These are phyloP conservation scores for Selene dorsalis DNA, from an alignment of 2,797 vertebrate species.

Conservation along the genomic window DNA sequence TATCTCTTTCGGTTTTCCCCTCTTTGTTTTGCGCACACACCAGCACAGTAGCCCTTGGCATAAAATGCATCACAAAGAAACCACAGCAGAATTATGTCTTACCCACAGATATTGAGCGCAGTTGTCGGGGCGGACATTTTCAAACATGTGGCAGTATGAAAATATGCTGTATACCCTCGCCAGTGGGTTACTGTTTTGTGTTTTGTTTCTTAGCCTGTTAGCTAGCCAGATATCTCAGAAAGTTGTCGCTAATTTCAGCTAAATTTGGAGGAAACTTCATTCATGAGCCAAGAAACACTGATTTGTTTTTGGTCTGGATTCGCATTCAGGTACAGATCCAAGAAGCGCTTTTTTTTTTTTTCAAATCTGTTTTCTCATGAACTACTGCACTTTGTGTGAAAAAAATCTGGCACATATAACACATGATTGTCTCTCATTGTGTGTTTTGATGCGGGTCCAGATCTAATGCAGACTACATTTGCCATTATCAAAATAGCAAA, in stretches of 20 bases:
- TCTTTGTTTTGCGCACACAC: constrained; percentile 23
- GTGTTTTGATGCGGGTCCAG: constrained; percentile 31
- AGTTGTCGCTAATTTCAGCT: constrained; percentile 8
- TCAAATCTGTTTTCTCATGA: constrained; percentile 10
- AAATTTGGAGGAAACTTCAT: constrained; percentile 2
- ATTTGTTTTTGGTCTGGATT: constrained; percentile 25
- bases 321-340: constrained; percentile 1
- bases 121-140: constrained; percentile 31
- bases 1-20: constrained; percentile 25
- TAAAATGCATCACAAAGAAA: constrained; percentile 33
- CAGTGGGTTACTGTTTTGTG: constrained; percentile 20
- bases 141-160: constrained; percentile 35
- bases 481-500: constrained; percentile 16
- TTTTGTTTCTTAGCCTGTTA: constrained; percentile 29
- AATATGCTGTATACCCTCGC: constrained; percentile 16
- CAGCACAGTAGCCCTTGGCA: constrained; percentile 24
- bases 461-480: constrained; percentile 23
- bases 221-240: neutral
- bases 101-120: constrained; percentile 13
- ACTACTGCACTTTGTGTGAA: constrained; percentile 20
- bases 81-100: constrained; percentile 33
- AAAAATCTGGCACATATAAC: neutral
- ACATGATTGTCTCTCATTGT: constrained; percentile 10
- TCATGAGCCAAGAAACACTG: constrained; percentile 26
- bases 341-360: constrained; percentile 1